These are phyloP conservation scores for Drosophila percnosoma DNA, from an alignment of 2,888 invertebrate genomes.

Conservation along the genomic window DNA sequence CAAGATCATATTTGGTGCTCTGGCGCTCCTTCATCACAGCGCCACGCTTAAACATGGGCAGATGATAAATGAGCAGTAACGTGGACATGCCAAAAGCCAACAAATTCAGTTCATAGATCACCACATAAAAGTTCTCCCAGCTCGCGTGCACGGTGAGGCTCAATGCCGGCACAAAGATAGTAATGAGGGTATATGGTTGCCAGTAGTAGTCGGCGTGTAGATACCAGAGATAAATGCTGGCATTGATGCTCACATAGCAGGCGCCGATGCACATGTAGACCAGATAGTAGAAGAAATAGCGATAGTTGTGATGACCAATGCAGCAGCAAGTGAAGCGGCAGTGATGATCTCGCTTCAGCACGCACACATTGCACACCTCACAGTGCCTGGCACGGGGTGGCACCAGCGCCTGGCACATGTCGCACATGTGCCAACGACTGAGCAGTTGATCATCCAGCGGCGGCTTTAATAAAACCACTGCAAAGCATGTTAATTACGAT, in stretches of 20 bases:
- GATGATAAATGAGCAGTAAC: slow-evolving; percentile 89
- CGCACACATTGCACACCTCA: slow-evolving; percentile 91
- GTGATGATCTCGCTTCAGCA: slow-evolving; percentile 94
- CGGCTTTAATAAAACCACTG: slow-evolving; percentile 80
- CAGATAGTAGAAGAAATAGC: slow-evolving; percentile 93
- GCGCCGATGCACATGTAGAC: slow-evolving; percentile 90
- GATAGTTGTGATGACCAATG: slow-evolving; percentile 93
- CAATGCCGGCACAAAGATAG: slow-evolving; percentile 91
- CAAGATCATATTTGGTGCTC: slow-evolving; percentile 88
- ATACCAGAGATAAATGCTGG: slow-evolving; percentile 88
- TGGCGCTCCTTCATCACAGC: slow-evolving; percentile 87
- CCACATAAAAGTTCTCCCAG: slow-evolving; percentile 88
- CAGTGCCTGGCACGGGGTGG: slow-evolving; percentile 97
- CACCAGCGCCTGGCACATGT: slow-evolving; percentile 89
- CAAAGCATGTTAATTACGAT: slow-evolving; percentile 13
- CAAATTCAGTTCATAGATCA: slow-evolving; percentile 89
- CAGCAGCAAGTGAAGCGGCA: slow-evolving; percentile 95
- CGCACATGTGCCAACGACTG: slow-evolving; percentile 90
- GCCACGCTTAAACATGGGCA: slow-evolving; percentile 89
- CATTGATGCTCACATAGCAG: slow-evolving; percentile 89
- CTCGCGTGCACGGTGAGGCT: slow-evolving; percentile 89
- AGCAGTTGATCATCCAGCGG: slow-evolving; percentile 83
- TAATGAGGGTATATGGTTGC: slow-evolving; percentile 86
- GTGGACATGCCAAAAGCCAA: slow-evolving; percentile 89
- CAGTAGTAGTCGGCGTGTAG: slow-evolving; percentile 73